Percentiles rank a stretch among this genome's conserved stretches.
These are phyloP conservation scores for Stenotaenia linearis DNA, from an alignment of 2,888 invertebrate species.

Conservation along the genomic window DNA sequence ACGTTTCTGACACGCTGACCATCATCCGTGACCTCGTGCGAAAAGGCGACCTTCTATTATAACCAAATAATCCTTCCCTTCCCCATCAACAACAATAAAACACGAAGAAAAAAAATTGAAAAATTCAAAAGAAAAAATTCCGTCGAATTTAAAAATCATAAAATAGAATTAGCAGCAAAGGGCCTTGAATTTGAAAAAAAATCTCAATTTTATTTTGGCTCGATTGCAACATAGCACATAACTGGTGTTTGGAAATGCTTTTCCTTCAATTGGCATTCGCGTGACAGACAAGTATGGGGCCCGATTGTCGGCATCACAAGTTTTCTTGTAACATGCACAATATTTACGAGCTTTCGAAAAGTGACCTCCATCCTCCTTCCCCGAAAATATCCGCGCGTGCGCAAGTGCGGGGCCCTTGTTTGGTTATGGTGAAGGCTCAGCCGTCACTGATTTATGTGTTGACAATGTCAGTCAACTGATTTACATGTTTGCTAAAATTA, in stretches of 20 bases:
- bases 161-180: background rate
- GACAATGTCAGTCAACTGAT: constrained; percentile 32
- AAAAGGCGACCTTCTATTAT: background rate
- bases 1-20: background rate
- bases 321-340: background rate
- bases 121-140: too few relatives aligned
- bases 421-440: background rate
- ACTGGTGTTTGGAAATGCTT: background rate
- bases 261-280: background rate
- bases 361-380: constrained; percentile 31
- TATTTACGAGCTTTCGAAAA: constrained; percentile 32
- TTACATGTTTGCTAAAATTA: constrained; percentile 33
- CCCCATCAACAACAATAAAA: background rate
- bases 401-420: constrained; percentile 17
- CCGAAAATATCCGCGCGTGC: background rate
- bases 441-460: constrained; percentile 29
- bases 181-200: background rate
- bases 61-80: background rate
- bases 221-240: background rate
- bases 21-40: background rate
- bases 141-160: background rate
- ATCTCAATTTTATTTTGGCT: background rate
- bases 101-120: background rate
- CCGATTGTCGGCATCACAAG: background rate
- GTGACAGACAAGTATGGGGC: background rate